Conservation (phyloP, 2,113 vertebrate genomes). For the Rattus rattus region DNA sequence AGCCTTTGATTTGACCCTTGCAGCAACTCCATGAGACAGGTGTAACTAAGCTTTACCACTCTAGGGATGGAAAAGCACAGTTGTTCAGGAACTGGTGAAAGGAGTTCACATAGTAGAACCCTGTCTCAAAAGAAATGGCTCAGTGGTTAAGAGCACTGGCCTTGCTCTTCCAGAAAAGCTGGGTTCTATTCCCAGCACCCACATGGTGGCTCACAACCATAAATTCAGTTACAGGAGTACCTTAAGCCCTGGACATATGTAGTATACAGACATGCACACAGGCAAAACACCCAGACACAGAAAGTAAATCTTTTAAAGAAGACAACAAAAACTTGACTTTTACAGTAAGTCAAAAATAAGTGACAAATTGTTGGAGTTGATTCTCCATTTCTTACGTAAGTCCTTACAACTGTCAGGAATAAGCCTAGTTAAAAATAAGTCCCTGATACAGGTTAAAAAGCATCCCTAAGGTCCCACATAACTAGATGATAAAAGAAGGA, state of each 20-base stretch:
- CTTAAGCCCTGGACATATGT: background rate
- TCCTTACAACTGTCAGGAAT: constrained; percentile 46
- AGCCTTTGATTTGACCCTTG: constrained; percentile 25
- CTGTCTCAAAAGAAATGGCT: background rate
- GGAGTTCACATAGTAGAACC: background rate
- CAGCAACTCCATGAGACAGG: background rate
- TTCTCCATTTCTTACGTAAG: background rate
- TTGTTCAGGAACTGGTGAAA: background rate
- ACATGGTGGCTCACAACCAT: background rate
- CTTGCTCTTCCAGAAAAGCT: background rate
- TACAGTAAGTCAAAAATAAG: constrained; percentile 14
- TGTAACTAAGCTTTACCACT: background rate
- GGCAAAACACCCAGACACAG: background rate
- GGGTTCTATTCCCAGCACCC: background rate
- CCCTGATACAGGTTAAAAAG: background rate
- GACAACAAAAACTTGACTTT: background rate
- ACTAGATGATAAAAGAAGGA: background rate
- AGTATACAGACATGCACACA: background rate
- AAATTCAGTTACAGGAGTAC: background rate
- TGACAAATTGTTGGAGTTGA: background rate
- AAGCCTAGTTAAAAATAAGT: constrained; percentile 37
- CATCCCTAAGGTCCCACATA: constrained; percentile 8
- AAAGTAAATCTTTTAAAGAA: background rate
- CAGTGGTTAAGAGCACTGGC: background rate
- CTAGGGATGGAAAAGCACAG: constrained; percentile 11